Conservation (phyloP, 2,888 invertebrate genomes). For the Tillus elongatus region DNA sequence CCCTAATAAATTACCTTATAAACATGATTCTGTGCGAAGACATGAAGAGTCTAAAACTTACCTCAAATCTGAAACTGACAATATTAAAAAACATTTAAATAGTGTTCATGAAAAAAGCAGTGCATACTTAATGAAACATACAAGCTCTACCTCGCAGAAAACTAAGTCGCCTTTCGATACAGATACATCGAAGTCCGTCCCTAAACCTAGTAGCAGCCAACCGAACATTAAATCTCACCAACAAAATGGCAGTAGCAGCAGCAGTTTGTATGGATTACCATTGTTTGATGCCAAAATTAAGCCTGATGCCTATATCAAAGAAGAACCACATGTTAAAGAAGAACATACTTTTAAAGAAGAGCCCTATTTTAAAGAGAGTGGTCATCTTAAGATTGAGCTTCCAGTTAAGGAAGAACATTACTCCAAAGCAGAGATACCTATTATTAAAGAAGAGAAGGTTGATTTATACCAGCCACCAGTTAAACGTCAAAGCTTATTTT, state of each 20-base stretch:
- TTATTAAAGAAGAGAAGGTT: slow-evolving; percentile 7
- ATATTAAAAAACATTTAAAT: slow-evolving; percentile 32
- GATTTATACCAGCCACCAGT: slow-evolving; percentile 30
- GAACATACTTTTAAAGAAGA: slow-evolving; percentile 21
- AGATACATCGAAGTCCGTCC: slow-evolving; percentile 38
- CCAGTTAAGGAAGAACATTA: slow-evolving; percentile 1
- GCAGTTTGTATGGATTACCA: slow-evolving; percentile 8
- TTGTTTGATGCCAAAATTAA: slow-evolving; percentile 10
- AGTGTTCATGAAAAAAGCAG: slow-evolving; percentile 31
- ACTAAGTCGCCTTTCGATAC: slow-evolving; percentile 33
- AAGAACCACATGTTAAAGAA: slow-evolving; percentile 23
- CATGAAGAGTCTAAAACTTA: slow-evolving; percentile 28
- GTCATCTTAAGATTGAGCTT: slow-evolving; percentile 12
- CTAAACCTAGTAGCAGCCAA: slow-evolving; percentile 21
- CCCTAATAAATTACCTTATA: slow-evolving; percentile 26
- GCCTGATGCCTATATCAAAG: slow-evolving; percentile 19
- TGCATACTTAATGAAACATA: slow-evolving; percentile 30
- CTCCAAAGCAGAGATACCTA: slow-evolving; percentile 2
- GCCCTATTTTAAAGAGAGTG: slow-evolving; percentile 19
- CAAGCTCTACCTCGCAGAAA: slow-evolving; percentile 37
- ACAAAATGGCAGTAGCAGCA: slow-evolving; percentile 20
- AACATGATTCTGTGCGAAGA: slow-evolving; percentile 24
- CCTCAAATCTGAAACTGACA: slow-evolving; percentile 29
- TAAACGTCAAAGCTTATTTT: slow-evolving; percentile 54
- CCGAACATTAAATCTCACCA: slow-evolving; percentile 15